These are phyloP conservation scores for Epinephelus malabaricus DNA, from an alignment of 2,797 vertebrate species.

Conservation along the genomic window DNA sequence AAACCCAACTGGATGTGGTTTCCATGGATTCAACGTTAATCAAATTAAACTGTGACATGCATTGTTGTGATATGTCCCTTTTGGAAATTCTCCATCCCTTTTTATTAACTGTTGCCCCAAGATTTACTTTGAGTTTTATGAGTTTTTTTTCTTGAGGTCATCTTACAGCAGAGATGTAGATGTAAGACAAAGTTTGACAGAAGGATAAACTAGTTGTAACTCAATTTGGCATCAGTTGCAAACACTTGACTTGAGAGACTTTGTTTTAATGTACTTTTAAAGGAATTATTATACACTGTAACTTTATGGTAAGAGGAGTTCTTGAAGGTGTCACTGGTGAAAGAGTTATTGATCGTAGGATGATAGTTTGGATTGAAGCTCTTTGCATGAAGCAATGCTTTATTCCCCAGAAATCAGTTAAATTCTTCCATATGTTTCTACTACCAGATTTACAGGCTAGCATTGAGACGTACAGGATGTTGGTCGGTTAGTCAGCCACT, in stretches of 20 bases:
- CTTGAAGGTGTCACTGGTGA: neutral
- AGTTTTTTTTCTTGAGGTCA: neutral
- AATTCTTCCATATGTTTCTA: neutral
- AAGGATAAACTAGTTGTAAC: neutral
- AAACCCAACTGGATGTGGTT: slow-evolving; percentile 52
- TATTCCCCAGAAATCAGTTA: neutral
- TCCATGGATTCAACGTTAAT: slow-evolving; percentile 26
- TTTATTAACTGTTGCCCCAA: neutral
- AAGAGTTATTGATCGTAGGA: neutral
- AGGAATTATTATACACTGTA: neutral
- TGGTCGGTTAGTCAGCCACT: neutral
- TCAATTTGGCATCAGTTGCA: neutral
- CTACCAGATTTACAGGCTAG: neutral
- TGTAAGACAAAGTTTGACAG: neutral
- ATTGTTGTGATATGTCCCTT: slow-evolving; percentile 27
- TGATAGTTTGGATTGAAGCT: neutral
- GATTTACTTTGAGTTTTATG: slow-evolving; percentile 4
- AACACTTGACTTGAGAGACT: neutral
- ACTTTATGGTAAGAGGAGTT: no score
- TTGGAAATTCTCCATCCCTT: slow-evolving; percentile 33
- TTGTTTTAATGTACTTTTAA: slow-evolving; percentile 1
- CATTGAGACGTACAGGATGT: no score
- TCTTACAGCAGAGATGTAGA: neutral
- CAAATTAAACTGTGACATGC: neutral
- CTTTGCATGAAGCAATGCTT: neutral